These are phyloP conservation scores for Xenopus tropicalis DNA, from an alignment of 2,113 vertebrate genomes.

Conservation along the genomic window UCB_Xtro_10.0 CM004443.2:62597501-62598000, in stretches of 20 bases:
- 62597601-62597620: constrained; percentile 15
- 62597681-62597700: constrained; percentile 40
- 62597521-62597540: too few relatives aligned
- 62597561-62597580: not conserved
- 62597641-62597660: constrained; percentile 17
- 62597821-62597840: constrained; percentile 36
- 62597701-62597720: constrained; percentile 37
- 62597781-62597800: constrained; percentile 29
- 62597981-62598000: too few relatives aligned
- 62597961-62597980: too few relatives aligned
- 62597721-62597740: constrained; percentile 36
- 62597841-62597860: constrained; percentile 36
- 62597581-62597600: constrained; percentile 3
- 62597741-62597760: constrained; percentile 38
- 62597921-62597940: too few relatives aligned
- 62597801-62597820: constrained; percentile 22
- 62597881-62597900: constrained; percentile 8
- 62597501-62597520: too few relatives aligned
- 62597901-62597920: constrained; percentile 17
- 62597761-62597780: constrained; percentile 37
- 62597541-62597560: not conserved
- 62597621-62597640: constrained; percentile 24
- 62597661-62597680: constrained; percentile 22
- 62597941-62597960: too few relatives aligned
- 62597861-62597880: not conserved